Evolutionary conservation across 2,113 vertebrate species (phyloP).

Genomic region (Ovis canadensis): DNA sequence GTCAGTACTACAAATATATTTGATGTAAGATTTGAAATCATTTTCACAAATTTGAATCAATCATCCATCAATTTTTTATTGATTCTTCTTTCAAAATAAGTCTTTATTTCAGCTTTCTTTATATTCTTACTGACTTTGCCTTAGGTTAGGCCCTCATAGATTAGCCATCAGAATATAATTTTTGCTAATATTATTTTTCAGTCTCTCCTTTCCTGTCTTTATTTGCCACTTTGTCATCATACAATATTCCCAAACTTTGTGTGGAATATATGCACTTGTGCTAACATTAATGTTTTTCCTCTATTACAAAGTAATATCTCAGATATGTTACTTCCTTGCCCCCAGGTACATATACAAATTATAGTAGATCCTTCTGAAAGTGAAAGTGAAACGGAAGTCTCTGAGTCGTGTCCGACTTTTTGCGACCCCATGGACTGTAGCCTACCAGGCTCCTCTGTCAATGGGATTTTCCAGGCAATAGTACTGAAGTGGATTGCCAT

Average conservation of each 20-base stretch:
- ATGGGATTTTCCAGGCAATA: too few species aligned
- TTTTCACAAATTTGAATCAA: background rate
- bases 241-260: background rate
- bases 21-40: background rate
- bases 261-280: background rate
- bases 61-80: background rate
- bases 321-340: background rate
- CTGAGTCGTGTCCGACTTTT: too few species aligned
- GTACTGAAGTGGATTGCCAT: too few species aligned
- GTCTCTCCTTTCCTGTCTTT: background rate
- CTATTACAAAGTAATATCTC: background rate
- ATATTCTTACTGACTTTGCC: background rate
- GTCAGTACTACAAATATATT: background rate
- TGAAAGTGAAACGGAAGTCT: too few species aligned
- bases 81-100: slow-evolving; percentile 21
- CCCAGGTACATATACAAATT: background rate
- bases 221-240: background rate
- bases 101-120: background rate
- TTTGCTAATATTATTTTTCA: background rate
- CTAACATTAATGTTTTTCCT: background rate
- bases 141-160: background rate
- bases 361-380: background rate
- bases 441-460: too few species aligned
- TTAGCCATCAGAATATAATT: background rate
- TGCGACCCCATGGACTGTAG: too few species aligned